Evolutionary conservation across 2,888 invertebrate genomes (phyloP).

Genomic region (Yponomeuta evonymella): DNA sequence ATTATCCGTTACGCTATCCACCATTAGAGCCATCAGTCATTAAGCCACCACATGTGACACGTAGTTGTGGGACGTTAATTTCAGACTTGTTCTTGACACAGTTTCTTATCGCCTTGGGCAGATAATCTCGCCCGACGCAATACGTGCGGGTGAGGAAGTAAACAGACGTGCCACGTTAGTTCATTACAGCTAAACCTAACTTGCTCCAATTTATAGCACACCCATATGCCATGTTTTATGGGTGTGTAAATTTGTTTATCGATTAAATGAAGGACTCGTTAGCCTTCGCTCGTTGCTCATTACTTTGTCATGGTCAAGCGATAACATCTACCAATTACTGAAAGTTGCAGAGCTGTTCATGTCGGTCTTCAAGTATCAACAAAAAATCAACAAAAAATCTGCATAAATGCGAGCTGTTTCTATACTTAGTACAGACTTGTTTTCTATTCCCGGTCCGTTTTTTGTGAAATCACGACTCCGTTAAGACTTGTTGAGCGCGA

Average conservation of each 20-base stretch:
- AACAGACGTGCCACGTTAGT: constrained; percentile 4
- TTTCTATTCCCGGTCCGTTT: constrained; percentile 7
- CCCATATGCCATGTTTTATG: not conserved
- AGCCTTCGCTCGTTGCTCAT: not conserved
- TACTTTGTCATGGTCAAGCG: not conserved
- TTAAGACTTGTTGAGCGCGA: not conserved
- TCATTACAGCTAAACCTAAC: not conserved
- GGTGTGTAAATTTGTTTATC: not conserved
- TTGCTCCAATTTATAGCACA: not conserved
- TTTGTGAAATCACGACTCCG: constrained; percentile 9
- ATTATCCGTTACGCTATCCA: not conserved
- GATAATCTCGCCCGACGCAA: constrained; percentile 29
- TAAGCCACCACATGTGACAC: constrained; percentile 15
- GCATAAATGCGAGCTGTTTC: not conserved
- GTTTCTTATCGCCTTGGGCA: constrained; percentile 37
- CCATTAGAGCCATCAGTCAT: constrained; percentile 23
- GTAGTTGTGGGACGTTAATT: constrained; percentile 9
- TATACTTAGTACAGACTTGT: not conserved
- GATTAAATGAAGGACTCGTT: not conserved
- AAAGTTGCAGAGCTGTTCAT: not conserved
- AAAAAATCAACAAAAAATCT: too few relatives aligned
- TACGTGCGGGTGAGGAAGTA: constrained; percentile 8
- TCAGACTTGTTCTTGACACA: constrained; percentile 42
- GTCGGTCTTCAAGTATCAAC: not conserved
- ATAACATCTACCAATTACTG: not conserved